Evolutionary conservation across 2,797 vertebrate species (phyloP), one percentile per base, ranked within the genome.

Genomic region (Apogon talboti): DNA sequence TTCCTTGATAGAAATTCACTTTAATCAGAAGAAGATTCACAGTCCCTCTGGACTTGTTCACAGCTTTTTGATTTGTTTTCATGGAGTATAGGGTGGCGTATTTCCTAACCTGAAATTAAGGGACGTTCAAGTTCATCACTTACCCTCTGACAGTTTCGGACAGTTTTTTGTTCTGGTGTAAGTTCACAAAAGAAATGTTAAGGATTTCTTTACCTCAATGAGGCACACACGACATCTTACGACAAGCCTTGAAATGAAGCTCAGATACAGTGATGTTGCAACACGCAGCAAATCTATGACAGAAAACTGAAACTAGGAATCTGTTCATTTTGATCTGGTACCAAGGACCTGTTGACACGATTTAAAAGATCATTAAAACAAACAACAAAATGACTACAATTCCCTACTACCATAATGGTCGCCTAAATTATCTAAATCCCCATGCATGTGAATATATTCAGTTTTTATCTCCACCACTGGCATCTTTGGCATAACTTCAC

Each of bases 1-100:
- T 78, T 89, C 76, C 84, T 87, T 87, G 87, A 90, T 89, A 78
- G 79, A 87, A 91, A 89, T 89, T 88, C 82, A 63, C 79, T 91
- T 91, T 88, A 89, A 92, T 92, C 89, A 86, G 78, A 78, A 60
- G 74, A 84, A 80, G 81, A 88, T 84, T 85, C 82, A 55, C 50
- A 37, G 56, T 55, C 68, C 72, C 76, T 53, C 60, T 57, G 78
- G 80, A 86, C 70, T 61, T 74, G 66, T 79, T 83, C 74, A 40
- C 24, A 48, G 75, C 74, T 66, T 82, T 79, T 83, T 84, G 62
- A 83, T 79, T 85, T 84, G 74, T 82, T 87, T 85, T 70, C 55
- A 37, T 64, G 38, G 24, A 1, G 41, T 60, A 64, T 46, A 38
- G 75, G 50, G 74, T 45, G 50, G 19, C 57, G 2, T 3, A 10